These are phyloP conservation scores for Tetragonula clypearis DNA, from an alignment of 1,140 invertebrate species.

Conservation along the genomic window DNA sequence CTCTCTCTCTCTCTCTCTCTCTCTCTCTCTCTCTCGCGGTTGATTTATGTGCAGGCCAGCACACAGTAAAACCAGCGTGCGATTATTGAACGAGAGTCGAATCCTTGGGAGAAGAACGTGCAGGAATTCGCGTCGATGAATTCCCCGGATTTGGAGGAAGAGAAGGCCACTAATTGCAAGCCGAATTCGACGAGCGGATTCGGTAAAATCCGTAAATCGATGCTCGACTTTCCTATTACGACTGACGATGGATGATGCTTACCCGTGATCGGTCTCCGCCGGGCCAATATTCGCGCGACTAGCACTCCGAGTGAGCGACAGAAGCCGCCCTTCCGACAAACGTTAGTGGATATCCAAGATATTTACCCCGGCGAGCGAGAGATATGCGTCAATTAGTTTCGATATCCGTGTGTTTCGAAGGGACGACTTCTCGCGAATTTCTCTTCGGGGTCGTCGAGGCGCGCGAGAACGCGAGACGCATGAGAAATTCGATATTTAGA, in stretches of 20 bases:
- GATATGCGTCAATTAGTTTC: slow-evolving; percentile 8
- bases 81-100: slow-evolving; percentile 38
- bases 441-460: not conserved
- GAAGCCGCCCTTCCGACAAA: not conserved
- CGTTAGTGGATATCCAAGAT: slow-evolving; percentile 1
- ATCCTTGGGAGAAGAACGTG: slow-evolving; percentile 37
- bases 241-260: not conserved
- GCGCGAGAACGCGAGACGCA: not conserved
- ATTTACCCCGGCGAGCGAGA: not conserved
- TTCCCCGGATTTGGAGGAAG: not conserved
- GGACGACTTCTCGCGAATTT: not conserved
- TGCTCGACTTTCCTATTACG: slow-evolving; percentile 7
- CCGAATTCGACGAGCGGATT: slow-evolving; percentile 7
- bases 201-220: slow-evolving; percentile 21
- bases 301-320: not conserved
- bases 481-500: not conserved
- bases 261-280: not conserved
- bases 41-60: slow-evolving; percentile 33
- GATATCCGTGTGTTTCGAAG: not conserved
- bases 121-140: slow-evolving; percentile 21
- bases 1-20: no score
- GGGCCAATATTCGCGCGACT: not conserved
- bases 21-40: not conserved
- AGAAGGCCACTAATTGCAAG: slow-evolving; percentile 14
- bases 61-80: slow-evolving; percentile 27